Base-by-base conservation (phyloP, 1,140 invertebrate species). In the Trachymyrmex cornetzi region DNA sequence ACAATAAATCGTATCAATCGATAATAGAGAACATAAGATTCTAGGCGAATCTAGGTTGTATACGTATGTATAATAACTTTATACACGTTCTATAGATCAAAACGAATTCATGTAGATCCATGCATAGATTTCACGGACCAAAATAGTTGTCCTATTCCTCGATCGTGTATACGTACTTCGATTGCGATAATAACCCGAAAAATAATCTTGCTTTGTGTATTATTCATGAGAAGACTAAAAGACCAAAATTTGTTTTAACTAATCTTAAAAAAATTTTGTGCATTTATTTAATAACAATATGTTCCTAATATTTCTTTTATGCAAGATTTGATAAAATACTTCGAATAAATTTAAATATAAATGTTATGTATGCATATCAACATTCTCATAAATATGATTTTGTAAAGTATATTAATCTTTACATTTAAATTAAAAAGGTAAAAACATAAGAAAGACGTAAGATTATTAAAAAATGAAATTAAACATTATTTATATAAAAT, bases 1-100 rank as follows among this genome's bases (percentile, higher is more conserved):
- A 30, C 30, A 19, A 81, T 82, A 59, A 81, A 81, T 59, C 22
- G 22, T 55, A 81, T 81, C 59, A 24, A 79, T 79, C 53, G 44
- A n/a, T 72, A 19, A 72, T 72, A 59, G 24, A 82, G 69, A 22
- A 82, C 34, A n/a, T 19, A 59, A 9, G 7, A 59, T 12, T 38
- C 22, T 38, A 57, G 3, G 22, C 30, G 16, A 81, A 81, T 82
- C 34, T 82, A 72, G 53, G 34, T 72, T 82, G 19, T 24, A n/a
- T n/a, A n/a, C n/a, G n/a, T n/a, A n/a, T n/a, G n/a, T n/a, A 81
- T 57, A 19, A 48, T 38, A 59, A 30, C 30, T 30, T 44, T 77
- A 64, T 7, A 30, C 57, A 44, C 24, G 19, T 5, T 71, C 9
- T 30, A 30, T 30, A 30, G 30, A 30, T 30, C 30, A 30, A 30